Base-by-base conservation (phyloP, 2,888 invertebrate species). In the Heteropelma amictum region DNA sequence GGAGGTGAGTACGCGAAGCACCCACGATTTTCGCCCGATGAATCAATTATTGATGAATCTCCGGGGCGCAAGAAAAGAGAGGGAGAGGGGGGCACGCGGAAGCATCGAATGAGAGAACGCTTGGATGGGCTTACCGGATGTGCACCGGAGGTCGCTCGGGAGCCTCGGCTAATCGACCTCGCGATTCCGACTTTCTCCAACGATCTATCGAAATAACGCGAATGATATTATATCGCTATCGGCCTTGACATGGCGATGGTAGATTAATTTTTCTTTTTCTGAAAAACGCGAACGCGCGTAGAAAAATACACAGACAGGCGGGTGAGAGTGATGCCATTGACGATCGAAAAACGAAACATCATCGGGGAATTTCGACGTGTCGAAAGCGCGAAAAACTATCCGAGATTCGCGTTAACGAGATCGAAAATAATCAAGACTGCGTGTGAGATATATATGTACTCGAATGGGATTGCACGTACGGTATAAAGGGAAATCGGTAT, bases 41-140 rank as follows among this genome's bases (percentile, higher is more conserved):
- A 76, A 76, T 76, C 76, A 76, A 76, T 76, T 76, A 76, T 76
- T 76, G 76, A 76, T 58, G 53, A 76, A 76, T 76, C 76, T 76
- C 72, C 68, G 76, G 76, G 65, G 70, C 49, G 64, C 56, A n/a
- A n/a, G n/a, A n/a, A n/a, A n/a, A n/a, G n/a, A n/a, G n/a, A n/a
- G n/a, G n/a, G n/a, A n/a, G n/a, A n/a, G n/a, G 64, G 40, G 58
- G 23, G 33, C 17, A 28, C 60, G 30, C 67, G 75, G 71, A 75
- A 71, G 67, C 63, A 23, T 30, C 45, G 54, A 38, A 51, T 60
- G 72, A 58, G n/a, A n/a, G 67, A 68, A 68, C 76, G 76, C 71
- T 63, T 58, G 76, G 58, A 72, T 72, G 76, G 61, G 63, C 58
- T 61, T 47, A 12, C 68, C 76, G 76, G 72, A 76, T 72, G 72